These are phyloP conservation scores for Perognathus longimembris DNA, from an alignment of 2,113 vertebrate genomes.

Conservation along the genomic window DNA sequence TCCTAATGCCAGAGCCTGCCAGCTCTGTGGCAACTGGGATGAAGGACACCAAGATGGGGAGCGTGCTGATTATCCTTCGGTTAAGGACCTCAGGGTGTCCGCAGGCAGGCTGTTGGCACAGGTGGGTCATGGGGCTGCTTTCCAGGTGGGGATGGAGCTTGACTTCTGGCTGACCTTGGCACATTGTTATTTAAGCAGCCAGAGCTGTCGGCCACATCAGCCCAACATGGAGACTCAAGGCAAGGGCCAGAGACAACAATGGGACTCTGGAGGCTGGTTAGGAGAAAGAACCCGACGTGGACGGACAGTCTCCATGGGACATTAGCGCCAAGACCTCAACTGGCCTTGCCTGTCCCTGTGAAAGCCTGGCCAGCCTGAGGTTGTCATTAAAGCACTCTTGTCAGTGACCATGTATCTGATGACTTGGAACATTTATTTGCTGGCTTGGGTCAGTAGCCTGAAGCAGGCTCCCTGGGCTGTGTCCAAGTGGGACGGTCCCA, in stretches of 20 bases:
- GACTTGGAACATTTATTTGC: not conserved
- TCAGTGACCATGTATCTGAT: too few relatives aligned
- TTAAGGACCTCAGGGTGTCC: not conserved
- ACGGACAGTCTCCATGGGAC: not conserved
- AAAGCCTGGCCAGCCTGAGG: not conserved
- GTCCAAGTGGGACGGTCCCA: not conserved
- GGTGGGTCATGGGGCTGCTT: not conserved
- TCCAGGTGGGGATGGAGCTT: not conserved
- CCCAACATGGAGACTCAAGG: not conserved
- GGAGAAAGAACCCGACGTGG: not conserved
- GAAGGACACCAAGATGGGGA: rapidly evolving
- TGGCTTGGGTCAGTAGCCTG: not conserved
- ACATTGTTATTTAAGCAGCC: not conserved
- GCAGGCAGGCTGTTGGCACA: too few relatives aligned
- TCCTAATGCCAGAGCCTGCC: too few relatives aligned
- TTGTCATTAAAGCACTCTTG: not conserved
- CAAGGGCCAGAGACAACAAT: not conserved
- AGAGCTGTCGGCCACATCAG: not conserved
- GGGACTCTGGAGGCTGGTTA: not conserved
- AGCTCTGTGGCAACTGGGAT: not conserved
- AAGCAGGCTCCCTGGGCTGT: not conserved
- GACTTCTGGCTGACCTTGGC: not conserved
- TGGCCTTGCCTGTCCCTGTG: too few relatives aligned
- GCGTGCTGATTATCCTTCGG: rapidly evolving
- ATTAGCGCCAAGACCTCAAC: too few relatives aligned